Base-by-base conservation (phyloP, 1,140 invertebrate genomes). In the Theocolax elegans region DNA sequence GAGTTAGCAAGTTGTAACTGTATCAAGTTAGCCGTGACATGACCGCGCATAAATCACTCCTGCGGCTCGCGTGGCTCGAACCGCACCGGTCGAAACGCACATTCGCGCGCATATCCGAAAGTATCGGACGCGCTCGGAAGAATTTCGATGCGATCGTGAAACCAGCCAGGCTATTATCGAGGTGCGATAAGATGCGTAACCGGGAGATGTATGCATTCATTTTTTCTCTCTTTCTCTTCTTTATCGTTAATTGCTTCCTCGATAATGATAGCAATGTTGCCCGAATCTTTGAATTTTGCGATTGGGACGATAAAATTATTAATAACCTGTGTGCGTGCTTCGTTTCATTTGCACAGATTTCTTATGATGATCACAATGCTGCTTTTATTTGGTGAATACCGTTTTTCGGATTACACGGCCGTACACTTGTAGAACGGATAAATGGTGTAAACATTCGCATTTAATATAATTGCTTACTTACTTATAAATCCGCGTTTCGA, bases 1-100 rank as follows among this genome's bases (percentile, higher is more conserved):
- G 76, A 83, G 77, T 83, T 81, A 81, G 79, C 79, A 77, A 76
- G 75, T 84, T 83, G 81, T 84, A 84, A 85, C 80, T 82, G 80
- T 81, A 84, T 84, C 79, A 83, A 83, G 79, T 83, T 83, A 78
- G 79, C 81, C 79, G 79, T 82, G 81, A 84, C 82, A 82, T 77
- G 80, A 81, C 69, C 76, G 71, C 71, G 77, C 81, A 81, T 85
- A 84, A 85, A 85, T 84, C 82, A 85, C 27, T 56, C 29, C 29
- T 56, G 53, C 29, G 29, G 53, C 53, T 21, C 53, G 53, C 53
- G 73, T 75, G 75, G 72, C 74, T 17, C 12, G 75, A 75, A 75
- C 70, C 72, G 56, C 40, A 21, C 38, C 2, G 3, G 56, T 29
- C 1, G n/a, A 31, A n/a, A 23, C 23, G 9, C 21, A 23, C n/a